A percentile compares a stretch with the other conserved stretches of the same genome.
Evolutionary conservation across 2,113 vertebrate species (phyloP).

Genomic region (Thermophis baileyi): DNA sequence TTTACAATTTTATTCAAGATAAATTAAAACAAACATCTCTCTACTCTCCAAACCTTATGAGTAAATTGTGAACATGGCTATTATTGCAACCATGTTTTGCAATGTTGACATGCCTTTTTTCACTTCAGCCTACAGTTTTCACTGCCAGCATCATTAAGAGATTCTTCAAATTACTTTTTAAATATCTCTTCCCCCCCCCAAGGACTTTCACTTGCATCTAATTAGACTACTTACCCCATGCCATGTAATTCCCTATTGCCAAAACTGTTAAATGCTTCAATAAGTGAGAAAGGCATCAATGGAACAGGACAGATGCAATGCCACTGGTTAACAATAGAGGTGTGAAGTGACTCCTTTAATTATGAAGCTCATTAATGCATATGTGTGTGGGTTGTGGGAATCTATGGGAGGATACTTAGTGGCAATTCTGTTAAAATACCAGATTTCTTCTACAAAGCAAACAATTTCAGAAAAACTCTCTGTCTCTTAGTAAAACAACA

Average conservation of each 20-base stretch:
- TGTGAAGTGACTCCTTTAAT: slow-evolving; percentile 80
- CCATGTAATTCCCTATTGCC: slow-evolving; percentile 77
- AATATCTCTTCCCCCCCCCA: slow-evolving; percentile 71
- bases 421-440: slow-evolving; percentile 59
- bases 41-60: slow-evolving; percentile 28
- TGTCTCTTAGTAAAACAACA: slow-evolving; percentile 53
- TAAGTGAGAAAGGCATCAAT: slow-evolving; percentile 69
- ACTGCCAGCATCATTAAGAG: slow-evolving; percentile 74
- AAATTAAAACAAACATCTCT: background rate
- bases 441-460: slow-evolving; percentile 57
- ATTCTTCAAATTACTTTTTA: slow-evolving; percentile 78
- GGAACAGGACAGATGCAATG: slow-evolving; percentile 82
- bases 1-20: slow-evolving; percentile 34
- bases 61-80: slow-evolving; percentile 26
- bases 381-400: background rate
- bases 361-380: slow-evolving; percentile 78
- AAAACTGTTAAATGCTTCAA: slow-evolving; percentile 82
- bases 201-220: slow-evolving; percentile 79
- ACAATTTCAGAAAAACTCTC: slow-evolving; percentile 56
- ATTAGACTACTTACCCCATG: slow-evolving; percentile 79
- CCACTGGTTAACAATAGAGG: slow-evolving; percentile 77
- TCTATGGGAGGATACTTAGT: slow-evolving; percentile 44
- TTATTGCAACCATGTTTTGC: slow-evolving; percentile 41
- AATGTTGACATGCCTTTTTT: slow-evolving; percentile 50
- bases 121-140: slow-evolving; percentile 53